phyloP scores from a whole-genome alignment of 1,140 invertebrate species.

The Plutomurus gul region DNA sequence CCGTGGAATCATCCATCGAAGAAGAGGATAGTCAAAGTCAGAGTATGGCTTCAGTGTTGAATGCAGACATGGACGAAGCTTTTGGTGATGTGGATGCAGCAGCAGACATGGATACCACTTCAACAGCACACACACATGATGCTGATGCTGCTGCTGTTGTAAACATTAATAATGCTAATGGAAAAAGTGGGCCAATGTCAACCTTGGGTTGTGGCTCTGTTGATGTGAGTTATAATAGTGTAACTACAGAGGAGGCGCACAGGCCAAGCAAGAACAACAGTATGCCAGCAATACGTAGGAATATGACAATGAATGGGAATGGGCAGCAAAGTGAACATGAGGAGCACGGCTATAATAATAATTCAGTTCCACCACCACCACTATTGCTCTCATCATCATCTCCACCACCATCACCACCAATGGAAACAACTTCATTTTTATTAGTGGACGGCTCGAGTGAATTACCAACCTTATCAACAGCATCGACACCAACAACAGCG shows the following conservation, averaged over 20 bases:
- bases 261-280: neutral
- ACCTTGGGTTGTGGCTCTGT: conserved; percentile 43
- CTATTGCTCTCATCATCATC: neutral
- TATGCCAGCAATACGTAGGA: neutral
- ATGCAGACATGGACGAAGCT: neutral
- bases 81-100: neutral
- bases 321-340: neutral
- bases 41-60: neutral
- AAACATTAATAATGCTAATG: conserved; percentile 31
- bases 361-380: conserved; percentile 18
- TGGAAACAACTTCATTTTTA: neutral
- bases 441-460: conserved; percentile 21
- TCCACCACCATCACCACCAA: neutral
- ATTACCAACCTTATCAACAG: neutral
- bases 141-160: neutral
- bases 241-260: neutral
- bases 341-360: neutral
- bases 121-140: neutral
- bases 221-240: neutral
- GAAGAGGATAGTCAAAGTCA: conserved; percentile 26
- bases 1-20: conserved; percentile 8
- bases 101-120: neutral
- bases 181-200: conserved; percentile 52
- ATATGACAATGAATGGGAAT: neutral
- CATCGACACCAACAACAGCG: neutral